Conservation (phyloP, 92 coral and sea anemone species). For the Porites lobata region DNA sequence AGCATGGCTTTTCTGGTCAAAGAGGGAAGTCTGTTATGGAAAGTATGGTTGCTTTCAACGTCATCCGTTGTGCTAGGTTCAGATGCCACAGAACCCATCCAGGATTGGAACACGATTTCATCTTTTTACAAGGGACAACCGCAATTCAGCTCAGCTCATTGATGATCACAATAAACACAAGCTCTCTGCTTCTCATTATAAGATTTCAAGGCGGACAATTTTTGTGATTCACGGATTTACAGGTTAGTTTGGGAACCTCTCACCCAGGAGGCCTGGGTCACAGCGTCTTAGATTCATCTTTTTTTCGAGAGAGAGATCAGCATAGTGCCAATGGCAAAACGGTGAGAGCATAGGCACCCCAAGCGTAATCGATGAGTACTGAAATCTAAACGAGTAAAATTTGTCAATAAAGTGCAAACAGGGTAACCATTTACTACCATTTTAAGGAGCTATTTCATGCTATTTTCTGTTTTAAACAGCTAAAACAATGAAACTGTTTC, state of each 20-base stretch:
- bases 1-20: background rate
- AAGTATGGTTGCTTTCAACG: conserved; percentile 79
- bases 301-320: no score
- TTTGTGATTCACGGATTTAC: conserved; percentile 49
- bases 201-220: conserved; percentile 60
- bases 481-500: no score
- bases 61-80: conserved; percentile 53
- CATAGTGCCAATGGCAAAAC: no score
- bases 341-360: no score
- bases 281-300: no score
- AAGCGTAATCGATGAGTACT: no score
- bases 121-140: conserved; percentile 68
- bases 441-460: no score
- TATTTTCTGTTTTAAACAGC: no score
- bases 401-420: no score
- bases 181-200: conserved; percentile 65
- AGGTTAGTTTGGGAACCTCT: conserved; percentile 10
- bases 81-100: conserved; percentile 66
- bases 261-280: background rate
- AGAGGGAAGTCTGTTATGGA: conserved; percentile 63
- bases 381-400: no score
- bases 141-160: conserved; percentile 41
- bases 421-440: no score
- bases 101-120: conserved; percentile 63
- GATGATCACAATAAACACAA: conserved; percentile 64